Evolutionary conservation across 2,113 vertebrate genomes (phyloP).

Genomic region (Cyanistes caeruleus): DNA sequence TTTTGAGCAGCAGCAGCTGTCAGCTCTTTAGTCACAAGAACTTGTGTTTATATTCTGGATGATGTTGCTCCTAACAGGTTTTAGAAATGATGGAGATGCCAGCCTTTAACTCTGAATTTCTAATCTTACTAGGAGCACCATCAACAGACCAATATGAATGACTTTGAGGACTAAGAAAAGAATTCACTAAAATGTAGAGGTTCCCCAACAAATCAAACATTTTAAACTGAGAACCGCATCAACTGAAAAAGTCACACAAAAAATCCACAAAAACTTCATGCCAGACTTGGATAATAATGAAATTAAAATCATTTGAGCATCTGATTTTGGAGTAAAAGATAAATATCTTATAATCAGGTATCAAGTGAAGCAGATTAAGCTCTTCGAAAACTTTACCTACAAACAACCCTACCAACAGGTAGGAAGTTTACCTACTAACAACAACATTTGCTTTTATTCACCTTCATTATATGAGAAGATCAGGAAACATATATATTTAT

Average conservation of each 20-base stretch:
- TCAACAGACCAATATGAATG: background rate
- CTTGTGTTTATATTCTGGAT: background rate
- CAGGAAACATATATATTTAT: background rate
- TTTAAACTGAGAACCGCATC: background rate
- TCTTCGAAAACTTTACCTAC: background rate
- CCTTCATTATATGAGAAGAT: background rate
- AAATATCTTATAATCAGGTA: background rate
- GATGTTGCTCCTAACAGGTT: background rate
- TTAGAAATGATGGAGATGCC: background rate
- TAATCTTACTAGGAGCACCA: background rate
- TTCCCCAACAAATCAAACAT: background rate
- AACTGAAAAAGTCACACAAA: background rate
- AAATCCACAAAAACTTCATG: background rate
- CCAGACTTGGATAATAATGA: background rate
- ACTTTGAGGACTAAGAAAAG: background rate
- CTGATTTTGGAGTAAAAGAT: background rate
- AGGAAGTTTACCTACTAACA: background rate
- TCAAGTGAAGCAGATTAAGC: background rate
- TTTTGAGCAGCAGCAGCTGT: conserved; percentile 67
- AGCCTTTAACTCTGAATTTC: background rate
- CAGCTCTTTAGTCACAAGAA: conserved; percentile 70
- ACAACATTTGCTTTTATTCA: background rate
- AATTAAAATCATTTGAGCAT: background rate
- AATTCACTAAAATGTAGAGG: background rate
- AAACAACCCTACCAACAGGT: background rate